Conservation (phyloP, 2,797 vertebrate species). For the Falco berigora region DNA sequence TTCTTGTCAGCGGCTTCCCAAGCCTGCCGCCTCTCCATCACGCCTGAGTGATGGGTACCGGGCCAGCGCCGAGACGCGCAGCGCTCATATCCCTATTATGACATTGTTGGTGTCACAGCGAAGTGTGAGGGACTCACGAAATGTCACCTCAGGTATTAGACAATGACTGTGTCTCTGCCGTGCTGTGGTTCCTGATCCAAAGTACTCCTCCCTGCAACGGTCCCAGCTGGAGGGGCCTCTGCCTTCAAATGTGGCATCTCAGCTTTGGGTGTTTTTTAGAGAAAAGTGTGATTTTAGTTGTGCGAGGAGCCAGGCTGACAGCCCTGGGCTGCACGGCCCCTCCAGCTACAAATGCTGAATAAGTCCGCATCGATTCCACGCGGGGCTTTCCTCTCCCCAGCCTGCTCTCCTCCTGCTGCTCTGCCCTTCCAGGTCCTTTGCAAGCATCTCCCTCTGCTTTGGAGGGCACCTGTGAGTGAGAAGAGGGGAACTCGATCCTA, state of each 20-base stretch:
- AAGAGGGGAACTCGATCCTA: neutral
- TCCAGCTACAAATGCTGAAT: neutral
- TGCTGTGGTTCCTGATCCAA: neutral
- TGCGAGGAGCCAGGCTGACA: neutral
- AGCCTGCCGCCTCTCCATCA: neutral
- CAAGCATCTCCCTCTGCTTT: neutral
- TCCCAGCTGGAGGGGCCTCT: neutral
- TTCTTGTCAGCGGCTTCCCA: neutral
- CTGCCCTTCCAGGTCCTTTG: neutral
- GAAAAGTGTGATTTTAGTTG: neutral
- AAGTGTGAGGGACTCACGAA: neutral
- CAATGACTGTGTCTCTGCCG: neutral
- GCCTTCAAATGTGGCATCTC: neutral
- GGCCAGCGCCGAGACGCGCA: neutral
- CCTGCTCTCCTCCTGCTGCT: neutral
- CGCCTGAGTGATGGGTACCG: neutral
- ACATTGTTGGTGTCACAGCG: conserved; percentile 34
- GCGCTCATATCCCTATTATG: conserved; percentile 5
- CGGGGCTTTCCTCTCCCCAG: neutral
- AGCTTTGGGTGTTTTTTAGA: neutral
- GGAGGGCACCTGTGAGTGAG: accelerated
- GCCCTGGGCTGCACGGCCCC: accelerated
- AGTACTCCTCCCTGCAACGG: neutral
- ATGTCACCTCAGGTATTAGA: conserved; percentile 36
- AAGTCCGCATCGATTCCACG: accelerated